Conservation (phyloP, 2,113 vertebrate genomes). For the Pomatostomus ruficeps region DNA sequence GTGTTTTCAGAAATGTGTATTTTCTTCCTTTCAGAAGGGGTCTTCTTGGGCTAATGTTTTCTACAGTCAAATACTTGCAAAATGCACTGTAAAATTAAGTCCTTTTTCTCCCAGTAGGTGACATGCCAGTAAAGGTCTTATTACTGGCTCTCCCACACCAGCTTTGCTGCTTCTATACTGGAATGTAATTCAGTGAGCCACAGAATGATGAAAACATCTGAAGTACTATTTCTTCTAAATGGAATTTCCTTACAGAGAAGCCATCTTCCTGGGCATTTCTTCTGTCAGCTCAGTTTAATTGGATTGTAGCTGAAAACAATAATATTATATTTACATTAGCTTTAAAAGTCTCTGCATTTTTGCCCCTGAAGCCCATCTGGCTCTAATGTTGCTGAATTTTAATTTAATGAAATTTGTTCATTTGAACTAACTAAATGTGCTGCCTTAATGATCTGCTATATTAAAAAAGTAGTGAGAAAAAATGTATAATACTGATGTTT, state of each 20-base stretch:
- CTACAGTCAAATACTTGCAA: neutral
- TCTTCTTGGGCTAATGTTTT: neutral
- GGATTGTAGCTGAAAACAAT: conserved; percentile 35
- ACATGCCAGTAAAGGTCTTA: neutral
- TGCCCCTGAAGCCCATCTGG: neutral
- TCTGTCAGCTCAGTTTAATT: conserved; percentile 28
- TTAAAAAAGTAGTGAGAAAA: conserved; percentile 24
- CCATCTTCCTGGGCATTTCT: neutral
- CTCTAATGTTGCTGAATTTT: conserved; percentile 13
- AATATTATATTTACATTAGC: neutral
- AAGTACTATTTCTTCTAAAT: conserved; percentile 39
- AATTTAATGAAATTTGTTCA: conserved; percentile 6
- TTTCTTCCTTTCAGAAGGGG: neutral
- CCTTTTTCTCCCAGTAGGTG: neutral
- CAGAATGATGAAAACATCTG: neutral
- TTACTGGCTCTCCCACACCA: neutral
- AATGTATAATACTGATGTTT: neutral
- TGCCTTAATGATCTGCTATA: neutral
- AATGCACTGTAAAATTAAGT: neutral
- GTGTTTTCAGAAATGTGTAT: neutral
- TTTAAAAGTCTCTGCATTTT: neutral
- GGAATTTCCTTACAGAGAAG: conserved; percentile 20
- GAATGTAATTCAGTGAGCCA: neutral
- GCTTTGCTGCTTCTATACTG: neutral
- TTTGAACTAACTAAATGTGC: conserved; percentile 19